Evolutionary conservation across 2,797 vertebrate species (phyloP).

Genomic region (Hemitrygon akajei): DNA sequence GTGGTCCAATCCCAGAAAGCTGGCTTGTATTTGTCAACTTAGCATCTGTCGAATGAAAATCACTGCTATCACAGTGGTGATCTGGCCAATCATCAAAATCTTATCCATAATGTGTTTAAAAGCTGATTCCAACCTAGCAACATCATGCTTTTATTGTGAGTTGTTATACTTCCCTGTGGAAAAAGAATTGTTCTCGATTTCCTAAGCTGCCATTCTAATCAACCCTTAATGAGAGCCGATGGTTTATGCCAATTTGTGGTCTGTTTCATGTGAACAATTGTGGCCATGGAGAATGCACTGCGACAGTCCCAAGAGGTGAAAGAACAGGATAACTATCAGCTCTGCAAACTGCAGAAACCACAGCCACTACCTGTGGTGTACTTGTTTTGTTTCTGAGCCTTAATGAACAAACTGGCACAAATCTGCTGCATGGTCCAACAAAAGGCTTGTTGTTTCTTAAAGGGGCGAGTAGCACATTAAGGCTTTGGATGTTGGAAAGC

Average conservation of each 20-base stretch:
- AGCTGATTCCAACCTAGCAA: neutral
- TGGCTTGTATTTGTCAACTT: neutral
- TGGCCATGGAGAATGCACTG: neutral
- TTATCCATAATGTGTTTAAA: neutral
- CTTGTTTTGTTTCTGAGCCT: neutral
- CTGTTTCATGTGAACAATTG: neutral
- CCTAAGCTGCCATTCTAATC: neutral
- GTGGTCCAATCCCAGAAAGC: neutral
- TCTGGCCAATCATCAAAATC: neutral
- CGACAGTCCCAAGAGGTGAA: neutral
- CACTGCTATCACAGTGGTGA: neutral
- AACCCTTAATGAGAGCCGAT: no score
- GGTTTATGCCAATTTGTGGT: neutral
- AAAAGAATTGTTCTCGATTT: neutral
- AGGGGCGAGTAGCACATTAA: neutral
- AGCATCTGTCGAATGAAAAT: neutral
- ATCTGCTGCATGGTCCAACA: neutral
- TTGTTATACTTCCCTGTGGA: neutral
- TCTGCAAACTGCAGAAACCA: neutral
- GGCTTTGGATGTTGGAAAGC: no score
- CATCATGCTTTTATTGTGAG: neutral
- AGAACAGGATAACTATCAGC: neutral
- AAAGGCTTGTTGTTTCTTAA: neutral
- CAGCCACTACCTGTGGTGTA: neutral
- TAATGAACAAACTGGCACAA: neutral